Conservation (phyloP, 2,797 vertebrate species). For the Okamejei kenojei region DNA sequence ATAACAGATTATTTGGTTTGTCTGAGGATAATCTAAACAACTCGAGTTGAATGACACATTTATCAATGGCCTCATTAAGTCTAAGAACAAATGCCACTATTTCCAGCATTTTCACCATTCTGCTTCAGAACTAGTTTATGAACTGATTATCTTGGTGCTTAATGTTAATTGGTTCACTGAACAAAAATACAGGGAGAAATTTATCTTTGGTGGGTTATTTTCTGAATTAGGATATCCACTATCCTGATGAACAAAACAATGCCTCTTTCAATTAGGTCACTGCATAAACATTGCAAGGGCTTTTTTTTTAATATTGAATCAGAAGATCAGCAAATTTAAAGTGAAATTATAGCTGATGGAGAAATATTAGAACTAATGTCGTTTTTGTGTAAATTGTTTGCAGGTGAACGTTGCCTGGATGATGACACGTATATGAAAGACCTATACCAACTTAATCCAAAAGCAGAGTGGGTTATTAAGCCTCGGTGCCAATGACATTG, state of each 20-base stretch:
- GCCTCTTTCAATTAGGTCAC: not conserved
- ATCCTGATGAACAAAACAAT: not conserved
- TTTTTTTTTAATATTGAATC: not conserved
- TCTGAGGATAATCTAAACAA: not conserved
- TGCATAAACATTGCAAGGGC: no score
- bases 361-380: not conserved
- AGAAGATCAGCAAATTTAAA: not conserved
- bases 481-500: constrained; percentile 45
- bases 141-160: not conserved
- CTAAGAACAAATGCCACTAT: not conserved
- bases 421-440: constrained; percentile 87
- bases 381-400: not conserved
- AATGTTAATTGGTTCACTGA: not conserved
- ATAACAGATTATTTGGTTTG: not conserved
- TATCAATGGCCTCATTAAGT: not conserved
- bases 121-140: not conserved
- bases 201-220: no score
- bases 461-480: constrained; percentile 93
- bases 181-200: not conserved
- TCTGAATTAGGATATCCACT: not conserved
- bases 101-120: not conserved
- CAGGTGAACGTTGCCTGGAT: constrained; percentile 86
- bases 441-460: constrained; percentile 81
- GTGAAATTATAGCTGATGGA: not conserved
- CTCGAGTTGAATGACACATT: not conserved